Conservation (phyloP, 2,888 invertebrate genomes). For the Beris morrisii region DNA sequence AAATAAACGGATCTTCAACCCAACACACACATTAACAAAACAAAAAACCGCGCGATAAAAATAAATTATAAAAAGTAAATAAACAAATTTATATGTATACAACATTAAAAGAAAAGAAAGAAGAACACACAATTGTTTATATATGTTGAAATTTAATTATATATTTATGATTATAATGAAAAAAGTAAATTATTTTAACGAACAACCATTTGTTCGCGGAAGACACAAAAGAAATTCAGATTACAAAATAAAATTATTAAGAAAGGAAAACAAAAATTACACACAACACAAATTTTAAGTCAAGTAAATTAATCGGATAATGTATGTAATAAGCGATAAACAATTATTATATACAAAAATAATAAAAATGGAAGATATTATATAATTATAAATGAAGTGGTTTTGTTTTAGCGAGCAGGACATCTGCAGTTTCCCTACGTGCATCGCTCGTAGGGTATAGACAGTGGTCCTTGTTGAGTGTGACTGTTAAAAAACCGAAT, state of each 20-base stretch:
- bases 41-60: slow-evolving; percentile 12
- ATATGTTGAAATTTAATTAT: slow-evolving; percentile 35
- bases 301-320: slow-evolving; percentile 26
- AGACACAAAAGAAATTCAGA: neutral
- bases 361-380: slow-evolving; percentile 12
- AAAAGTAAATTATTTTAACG: slow-evolving; percentile 21
- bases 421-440: too few relatives aligned
- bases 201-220: neutral
- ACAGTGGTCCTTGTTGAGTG: too few relatives aligned
- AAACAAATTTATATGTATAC: slow-evolving; percentile 33
- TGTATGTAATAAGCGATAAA: slow-evolving; percentile 29
- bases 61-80: slow-evolving; percentile 23
- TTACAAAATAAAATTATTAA: neutral
- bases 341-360: slow-evolving; percentile 27
- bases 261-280: slow-evolving; percentile 10
- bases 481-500: too few relatives aligned
- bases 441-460: too few relatives aligned
- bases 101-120: slow-evolving; percentile 20
- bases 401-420: neutral
- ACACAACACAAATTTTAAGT: slow-evolving; percentile 26
- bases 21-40: slow-evolving; percentile 7
- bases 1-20: neutral
- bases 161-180: slow-evolving; percentile 37
- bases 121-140: slow-evolving; percentile 32
- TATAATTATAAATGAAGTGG: slow-evolving; percentile 12